These are phyloP conservation scores for Pristis pectinata DNA, from an alignment of 2,797 vertebrate species.

Conservation along the genomic window DNA sequence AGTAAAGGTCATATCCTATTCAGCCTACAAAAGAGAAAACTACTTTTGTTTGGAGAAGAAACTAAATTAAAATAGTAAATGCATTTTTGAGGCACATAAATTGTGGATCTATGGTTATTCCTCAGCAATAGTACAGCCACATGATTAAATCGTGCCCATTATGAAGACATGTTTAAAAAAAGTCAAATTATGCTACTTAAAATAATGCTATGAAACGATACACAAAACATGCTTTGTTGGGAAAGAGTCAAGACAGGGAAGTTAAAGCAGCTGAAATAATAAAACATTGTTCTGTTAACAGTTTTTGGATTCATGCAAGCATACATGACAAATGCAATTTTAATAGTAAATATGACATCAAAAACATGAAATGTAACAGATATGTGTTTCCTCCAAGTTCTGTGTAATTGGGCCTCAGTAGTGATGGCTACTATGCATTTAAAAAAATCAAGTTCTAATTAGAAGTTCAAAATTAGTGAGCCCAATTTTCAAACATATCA, in stretches of 20 bases:
- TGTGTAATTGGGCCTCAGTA: not conserved
- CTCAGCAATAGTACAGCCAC: not conserved
- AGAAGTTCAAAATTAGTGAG: not conserved
- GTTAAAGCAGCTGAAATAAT: constrained; percentile 27
- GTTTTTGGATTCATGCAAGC: constrained; percentile 19
- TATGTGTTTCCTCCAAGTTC: not conserved
- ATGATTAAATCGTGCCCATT: constrained; percentile 30
- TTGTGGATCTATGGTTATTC: not conserved
- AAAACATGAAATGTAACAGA: constrained; percentile 24
- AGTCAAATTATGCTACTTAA: not conserved
- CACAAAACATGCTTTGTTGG: constrained; percentile 22
- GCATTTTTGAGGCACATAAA: not conserved
- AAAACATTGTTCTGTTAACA: constrained; percentile 20
- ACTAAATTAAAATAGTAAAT: not conserved
- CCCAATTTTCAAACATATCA: constrained; percentile 25
- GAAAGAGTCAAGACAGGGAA: not conserved
- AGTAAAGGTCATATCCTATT: not conserved
- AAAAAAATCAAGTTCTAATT: not conserved
- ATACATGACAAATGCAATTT: constrained; percentile 8
- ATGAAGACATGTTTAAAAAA: constrained; percentile 23
- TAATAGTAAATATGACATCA: not conserved
- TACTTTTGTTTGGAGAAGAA: not conserved
- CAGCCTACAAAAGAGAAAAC: not conserved
- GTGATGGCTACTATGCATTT: not conserved
- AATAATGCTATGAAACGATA: constrained; percentile 14